Percentiles rank a stretch among this genome's conserved stretches.
Evolutionary conservation across 2,888 invertebrate genomes (phyloP).

Genomic region (Orthosia gothica): DNA sequence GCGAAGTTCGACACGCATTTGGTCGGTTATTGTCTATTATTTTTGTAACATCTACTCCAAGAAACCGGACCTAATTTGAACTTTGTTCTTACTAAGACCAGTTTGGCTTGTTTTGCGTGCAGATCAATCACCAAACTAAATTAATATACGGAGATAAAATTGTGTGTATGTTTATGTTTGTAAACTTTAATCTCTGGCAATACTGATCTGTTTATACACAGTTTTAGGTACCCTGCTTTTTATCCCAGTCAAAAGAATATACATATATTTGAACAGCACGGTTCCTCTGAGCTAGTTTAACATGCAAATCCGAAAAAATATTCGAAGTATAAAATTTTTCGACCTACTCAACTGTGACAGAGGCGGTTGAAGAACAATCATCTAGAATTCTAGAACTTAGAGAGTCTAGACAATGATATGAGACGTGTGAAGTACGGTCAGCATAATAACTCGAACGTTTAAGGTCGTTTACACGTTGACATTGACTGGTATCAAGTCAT

Average conservation of each 20-base stretch:
- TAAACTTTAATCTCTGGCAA: no score
- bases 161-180: no score
- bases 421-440: constrained; percentile 41
- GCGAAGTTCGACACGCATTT: no score
- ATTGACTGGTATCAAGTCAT: constrained; percentile 64
- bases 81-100: neutral
- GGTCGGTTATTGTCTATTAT: neutral
- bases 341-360: neutral
- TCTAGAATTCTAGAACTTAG: constrained; percentile 28
- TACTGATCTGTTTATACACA: no score
- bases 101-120: neutral
- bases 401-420: constrained; percentile 31
- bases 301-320: neutral
- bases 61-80: constrained; percentile 2
- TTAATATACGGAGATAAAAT: no score
- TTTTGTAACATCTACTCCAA: neutral
- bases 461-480: constrained; percentile 74
- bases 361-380: constrained; percentile 12
- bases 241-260: no score
- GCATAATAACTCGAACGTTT: constrained; percentile 42
- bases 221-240: no score
- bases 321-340: neutral
- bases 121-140: neutral
- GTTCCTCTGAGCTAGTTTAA: neutral
- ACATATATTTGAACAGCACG: no score